Evolutionary conservation across 2,888 invertebrate species (phyloP), one percentile per base, ranked within the genome.

Genomic region (Agrotis ipsilon): DNA sequence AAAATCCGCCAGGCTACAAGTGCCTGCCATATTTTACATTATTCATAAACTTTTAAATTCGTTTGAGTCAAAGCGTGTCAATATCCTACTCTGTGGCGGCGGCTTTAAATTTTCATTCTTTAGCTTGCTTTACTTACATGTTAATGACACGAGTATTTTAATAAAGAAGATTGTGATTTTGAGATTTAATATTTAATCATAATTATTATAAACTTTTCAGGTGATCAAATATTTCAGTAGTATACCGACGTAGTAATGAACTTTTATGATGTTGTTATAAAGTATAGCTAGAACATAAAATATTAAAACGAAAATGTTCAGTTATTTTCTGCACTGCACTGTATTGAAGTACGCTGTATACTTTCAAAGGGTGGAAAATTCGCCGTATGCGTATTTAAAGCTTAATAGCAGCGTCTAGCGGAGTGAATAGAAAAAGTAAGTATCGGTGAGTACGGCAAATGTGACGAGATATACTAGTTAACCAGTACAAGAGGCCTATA

Each of bases 291-390:
- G 19, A 39, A 54, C 6, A 16, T n/a, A 1, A 1, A 19, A 58
- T 51, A 18, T 19, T 19, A 21, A 55, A 73, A 19, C 54, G 6
- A 27, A 54, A 51, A 16, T 59, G 55, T 60, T 21, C 49, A 55
- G 32, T 39, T 51, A 55, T 75, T 79, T 80, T 81, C 69, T 83
- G 60, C 79, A 83, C 78, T 82, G 54, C 66, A 85, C 73, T 80
- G 82, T 83, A 84, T 75, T 58, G 4, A 76, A 70, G 61, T 72
- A 62, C 54, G 68, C 54, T 72, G 71, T 75, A 52, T 79, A 75
- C 78, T 82, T 83, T 86, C 78, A 87, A 87, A 87, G 86, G 80
- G 80, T 82, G 78, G 80, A 85, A 87, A 87, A 88, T 86, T 84
- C 65, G 82, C 81, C 82, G 83, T 85, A 80, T 81, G 82, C 81